Conservation (phyloP, 2,113 vertebrate species). For the Mesocricetus auratus region DNA sequence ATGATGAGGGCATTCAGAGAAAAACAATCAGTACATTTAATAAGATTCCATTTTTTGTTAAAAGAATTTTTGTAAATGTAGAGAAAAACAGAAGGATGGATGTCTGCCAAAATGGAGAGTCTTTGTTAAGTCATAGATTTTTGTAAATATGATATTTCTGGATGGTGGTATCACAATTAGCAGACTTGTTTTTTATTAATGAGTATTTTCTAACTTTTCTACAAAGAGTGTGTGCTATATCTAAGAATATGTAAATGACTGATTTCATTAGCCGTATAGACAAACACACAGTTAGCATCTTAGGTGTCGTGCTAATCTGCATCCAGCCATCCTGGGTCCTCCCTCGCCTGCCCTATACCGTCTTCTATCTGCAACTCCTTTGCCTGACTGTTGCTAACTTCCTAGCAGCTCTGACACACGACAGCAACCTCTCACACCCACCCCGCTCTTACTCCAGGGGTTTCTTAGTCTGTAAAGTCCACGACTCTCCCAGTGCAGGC, state of each 20-base stretch:
- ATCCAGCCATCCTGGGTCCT: not conserved
- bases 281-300: not conserved
- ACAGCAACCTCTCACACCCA: accelerated
- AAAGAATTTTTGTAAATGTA: not conserved
- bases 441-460: not conserved
- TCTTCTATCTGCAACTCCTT: not conserved
- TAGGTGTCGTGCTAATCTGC: too few species aligned
- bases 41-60: not conserved
- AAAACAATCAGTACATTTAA: not conserved
- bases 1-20: not conserved
- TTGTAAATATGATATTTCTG: not conserved
- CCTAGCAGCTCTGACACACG: not conserved
- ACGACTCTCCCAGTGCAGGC: not conserved
- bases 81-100: not conserved
- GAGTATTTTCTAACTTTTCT: not conserved
- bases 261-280: not conserved
- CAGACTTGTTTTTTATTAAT: not conserved
- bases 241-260: not conserved
- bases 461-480: not conserved
- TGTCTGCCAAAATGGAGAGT: not conserved
- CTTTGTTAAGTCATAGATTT: not conserved
- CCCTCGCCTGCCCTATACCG: not conserved
- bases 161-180: not conserved
- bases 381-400: not conserved
- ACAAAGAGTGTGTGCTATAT: not conserved